These are phyloP conservation scores for Platynereis dumerilii DNA, from an alignment of 2,888 invertebrate genomes.

Conservation along the genomic window DNA sequence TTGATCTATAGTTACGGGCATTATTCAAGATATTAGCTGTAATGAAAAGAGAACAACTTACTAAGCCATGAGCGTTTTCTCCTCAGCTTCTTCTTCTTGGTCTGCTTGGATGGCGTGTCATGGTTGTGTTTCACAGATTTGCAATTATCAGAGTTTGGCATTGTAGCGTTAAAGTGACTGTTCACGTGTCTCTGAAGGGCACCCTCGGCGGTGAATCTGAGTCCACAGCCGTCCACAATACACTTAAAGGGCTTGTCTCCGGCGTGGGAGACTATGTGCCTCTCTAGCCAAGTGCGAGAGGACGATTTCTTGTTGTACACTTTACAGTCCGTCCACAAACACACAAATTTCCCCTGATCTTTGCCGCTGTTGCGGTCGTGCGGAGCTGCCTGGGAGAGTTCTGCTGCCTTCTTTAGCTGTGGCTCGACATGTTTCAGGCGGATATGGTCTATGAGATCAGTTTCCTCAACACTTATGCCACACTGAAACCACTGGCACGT, in stretches of 20 bases:
- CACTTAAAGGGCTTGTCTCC: slow-evolving; percentile 94
- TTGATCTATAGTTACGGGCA: too few relatives aligned
- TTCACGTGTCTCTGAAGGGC: slow-evolving; percentile 92
- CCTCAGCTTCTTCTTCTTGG: slow-evolving; percentile 87
- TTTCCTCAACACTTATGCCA: slow-evolving; percentile 43
- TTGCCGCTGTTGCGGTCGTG: neutral
- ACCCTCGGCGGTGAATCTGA: slow-evolving; percentile 65
- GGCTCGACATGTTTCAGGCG: slow-evolving; percentile 54
- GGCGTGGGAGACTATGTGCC: slow-evolving; percentile 89
- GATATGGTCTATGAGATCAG: slow-evolving; percentile 54
- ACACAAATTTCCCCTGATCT: slow-evolving; percentile 64
- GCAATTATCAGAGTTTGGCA: slow-evolving; percentile 62
- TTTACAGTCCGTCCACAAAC: slow-evolving; percentile 93
- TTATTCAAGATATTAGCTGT: neutral
- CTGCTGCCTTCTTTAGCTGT: slow-evolving; percentile 67
- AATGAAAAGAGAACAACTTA: slow-evolving; percentile 5
- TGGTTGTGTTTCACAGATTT: slow-evolving; percentile 72
- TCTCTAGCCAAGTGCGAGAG: slow-evolving; percentile 89
- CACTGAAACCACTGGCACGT: slow-evolving; percentile 60
- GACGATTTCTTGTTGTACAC: slow-evolving; percentile 91
- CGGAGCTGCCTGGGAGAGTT: neutral
- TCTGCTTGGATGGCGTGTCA: slow-evolving; percentile 76
- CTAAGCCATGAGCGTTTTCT: slow-evolving; percentile 81
- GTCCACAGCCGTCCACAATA: slow-evolving; percentile 90
- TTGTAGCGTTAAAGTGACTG: slow-evolving; percentile 76